Conservation (phyloP, 2,888 invertebrate genomes). For the Cataglyphis altisquamis region DNA sequence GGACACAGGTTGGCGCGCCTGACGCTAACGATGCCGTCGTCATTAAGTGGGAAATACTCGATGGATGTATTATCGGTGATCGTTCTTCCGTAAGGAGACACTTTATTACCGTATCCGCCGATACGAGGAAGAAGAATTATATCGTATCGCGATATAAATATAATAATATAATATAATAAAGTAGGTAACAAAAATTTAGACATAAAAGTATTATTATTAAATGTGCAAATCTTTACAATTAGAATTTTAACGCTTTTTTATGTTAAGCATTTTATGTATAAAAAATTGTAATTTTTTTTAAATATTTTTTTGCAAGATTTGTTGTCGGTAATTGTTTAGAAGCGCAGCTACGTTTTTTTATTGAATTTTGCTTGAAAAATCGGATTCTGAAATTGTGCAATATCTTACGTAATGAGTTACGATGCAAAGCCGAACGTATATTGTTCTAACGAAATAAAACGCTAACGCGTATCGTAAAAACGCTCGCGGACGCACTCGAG, state of each 20-base stretch:
- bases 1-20: slow-evolving; percentile 70
- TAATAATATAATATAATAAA: neutral
- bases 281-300: neutral
- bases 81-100: slow-evolving; percentile 13
- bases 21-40: slow-evolving; percentile 65
- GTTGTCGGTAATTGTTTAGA: neutral
- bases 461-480: slow-evolving; percentile 26
- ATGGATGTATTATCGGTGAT: slow-evolving; percentile 28
- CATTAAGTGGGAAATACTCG: slow-evolving; percentile 52
- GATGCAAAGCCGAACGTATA: neutral
- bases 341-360: neutral
- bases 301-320: neutral
- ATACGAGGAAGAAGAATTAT: neutral
- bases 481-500: slow-evolving; percentile 12
- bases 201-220: neutral
- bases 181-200: neutral
- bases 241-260: neutral
- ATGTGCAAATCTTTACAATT: neutral
- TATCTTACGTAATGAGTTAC: neutral
- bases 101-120: slow-evolving; percentile 23
- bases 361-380: neutral
- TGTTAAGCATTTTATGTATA: neutral
- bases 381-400: neutral
- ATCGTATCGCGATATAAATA: neutral
- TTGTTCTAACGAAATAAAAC: slow-evolving; percentile 31